Base-by-base conservation (phyloP, 2,888 invertebrate species). In the Drosophila bunnanda region DNA sequence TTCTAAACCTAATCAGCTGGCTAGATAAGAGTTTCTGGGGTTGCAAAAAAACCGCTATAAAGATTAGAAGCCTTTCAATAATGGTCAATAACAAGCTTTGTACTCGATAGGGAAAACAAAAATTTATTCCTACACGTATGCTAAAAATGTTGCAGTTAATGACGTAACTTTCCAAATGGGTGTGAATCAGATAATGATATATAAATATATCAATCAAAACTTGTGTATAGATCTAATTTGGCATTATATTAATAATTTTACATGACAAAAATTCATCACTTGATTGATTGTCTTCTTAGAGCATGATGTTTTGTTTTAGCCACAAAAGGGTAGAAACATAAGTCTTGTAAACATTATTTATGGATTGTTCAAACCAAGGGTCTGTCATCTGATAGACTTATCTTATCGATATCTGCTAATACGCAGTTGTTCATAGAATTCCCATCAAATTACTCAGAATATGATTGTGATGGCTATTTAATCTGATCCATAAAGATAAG, bases 11-110 rank as follows among this genome's bases (percentile, higher is more conserved):
- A 22, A 62, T 62, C 62, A 25, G n/a, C 7, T 9, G 10, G 0
- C 3, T 8, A 13, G 61, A 62, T 61, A 46, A 39, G 62, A 28
- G 10, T 38, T 30, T 9, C 30, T 13, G 44, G 12, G 30, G 38
- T 61, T 32, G 22, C 61, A 12, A 17, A 12, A 30, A 10, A 56
- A 17, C 25, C 34, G 4, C 43, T 17, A 28, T 56, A 20, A 56
- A 44, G 46, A 32, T 44, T 4, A 28, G 2, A 25, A 25, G 15
- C n/a, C 46, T n/a, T 46, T 46, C 10, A 28, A 28, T 10, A 15
- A 25, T 30, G 20, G 43, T 7, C 56, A 58, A 54, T 36, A 53
- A 54, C 28, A 38, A 28, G 4, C 25, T 25, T 34, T 57, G 32
- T 34, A 4, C 22, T 1, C 13, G 13, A 13, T 22, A 15, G 8